phyloP scores from a whole-genome alignment of 2,888 invertebrate species.

The Leucoptera coffeella region DNA sequence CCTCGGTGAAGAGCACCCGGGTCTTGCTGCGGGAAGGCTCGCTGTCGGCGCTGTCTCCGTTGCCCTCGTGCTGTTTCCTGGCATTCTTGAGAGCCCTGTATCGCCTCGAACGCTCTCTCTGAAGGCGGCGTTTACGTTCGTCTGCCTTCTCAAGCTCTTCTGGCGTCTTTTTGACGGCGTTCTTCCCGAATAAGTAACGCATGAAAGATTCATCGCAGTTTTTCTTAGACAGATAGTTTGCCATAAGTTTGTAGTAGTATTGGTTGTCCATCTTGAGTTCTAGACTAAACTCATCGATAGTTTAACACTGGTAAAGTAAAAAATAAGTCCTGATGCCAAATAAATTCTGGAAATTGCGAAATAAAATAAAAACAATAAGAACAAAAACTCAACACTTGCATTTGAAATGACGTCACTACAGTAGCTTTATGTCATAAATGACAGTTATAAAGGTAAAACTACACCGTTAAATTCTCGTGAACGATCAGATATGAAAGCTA shows the following conservation, averaged over 20 bases:
- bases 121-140: conserved; percentile 35
- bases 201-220: conserved; percentile 48
- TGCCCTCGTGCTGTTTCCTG: conserved; percentile 32
- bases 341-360: conserved; percentile 31
- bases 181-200: conserved; percentile 45
- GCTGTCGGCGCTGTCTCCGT: conserved; percentile 15
- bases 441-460: too few species aligned
- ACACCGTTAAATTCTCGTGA: too few species aligned
- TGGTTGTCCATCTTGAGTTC: conserved; percentile 29
- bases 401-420: conserved; percentile 32
- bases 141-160: conserved; percentile 41
- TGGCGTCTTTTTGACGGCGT: conserved; percentile 33
- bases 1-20: conserved; percentile 18
- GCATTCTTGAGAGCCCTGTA: conserved; percentile 42
- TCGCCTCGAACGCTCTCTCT: conserved; percentile 34
- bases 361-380: conserved; percentile 24
- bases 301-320: neutral
- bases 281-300: neutral
- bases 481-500: too few species aligned
- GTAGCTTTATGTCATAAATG: too few species aligned
- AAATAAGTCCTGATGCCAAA: conserved; percentile 11
- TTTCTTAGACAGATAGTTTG: conserved; percentile 39
- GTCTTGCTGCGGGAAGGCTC: conserved; percentile 19
- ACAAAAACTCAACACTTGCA: conserved; percentile 31
- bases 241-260: conserved; percentile 45